Evolutionary conservation across 2,888 invertebrate genomes (phyloP).

Genomic region (Magallana nippona): DNA sequence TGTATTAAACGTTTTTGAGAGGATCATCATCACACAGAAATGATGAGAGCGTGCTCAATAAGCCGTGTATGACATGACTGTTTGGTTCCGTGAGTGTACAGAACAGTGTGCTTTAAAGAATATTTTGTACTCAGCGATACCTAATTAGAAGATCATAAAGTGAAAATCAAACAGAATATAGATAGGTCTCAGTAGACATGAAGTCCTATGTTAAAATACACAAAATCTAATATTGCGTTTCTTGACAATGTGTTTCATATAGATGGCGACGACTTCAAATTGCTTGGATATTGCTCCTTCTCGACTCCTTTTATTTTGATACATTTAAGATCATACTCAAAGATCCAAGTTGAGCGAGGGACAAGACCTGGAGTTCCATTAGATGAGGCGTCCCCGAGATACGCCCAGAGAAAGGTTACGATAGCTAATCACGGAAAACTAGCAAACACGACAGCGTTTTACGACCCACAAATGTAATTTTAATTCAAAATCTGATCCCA

Average conservation of each 20-base stretch:
- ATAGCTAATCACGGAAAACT: constrained; percentile 23
- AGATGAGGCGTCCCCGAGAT: not conserved
- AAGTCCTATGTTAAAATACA: not conserved
- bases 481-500: constrained; percentile 26
- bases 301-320: not conserved
- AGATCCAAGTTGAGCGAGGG: not conserved
- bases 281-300: not conserved
- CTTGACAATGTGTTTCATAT: not conserved
- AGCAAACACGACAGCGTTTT: constrained; percentile 12
- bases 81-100: not conserved
- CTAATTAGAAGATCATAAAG: not conserved
- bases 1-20: not conserved
- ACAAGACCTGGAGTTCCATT: not conserved
- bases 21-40: not conserved
- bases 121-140: not conserved
- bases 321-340: not conserved
- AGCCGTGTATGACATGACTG: not conserved
- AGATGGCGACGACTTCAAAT: not conserved
- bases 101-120: not conserved
- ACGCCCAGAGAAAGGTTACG: constrained; percentile 1
- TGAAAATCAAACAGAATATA: constrained; percentile 4
- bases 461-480: constrained; percentile 17
- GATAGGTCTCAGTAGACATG: not conserved
- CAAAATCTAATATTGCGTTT: not conserved
- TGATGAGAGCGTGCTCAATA: not conserved